phyloP scores from a whole-genome alignment of 2,113 vertebrate genomes.

The Sprattus sprattus region DNA sequence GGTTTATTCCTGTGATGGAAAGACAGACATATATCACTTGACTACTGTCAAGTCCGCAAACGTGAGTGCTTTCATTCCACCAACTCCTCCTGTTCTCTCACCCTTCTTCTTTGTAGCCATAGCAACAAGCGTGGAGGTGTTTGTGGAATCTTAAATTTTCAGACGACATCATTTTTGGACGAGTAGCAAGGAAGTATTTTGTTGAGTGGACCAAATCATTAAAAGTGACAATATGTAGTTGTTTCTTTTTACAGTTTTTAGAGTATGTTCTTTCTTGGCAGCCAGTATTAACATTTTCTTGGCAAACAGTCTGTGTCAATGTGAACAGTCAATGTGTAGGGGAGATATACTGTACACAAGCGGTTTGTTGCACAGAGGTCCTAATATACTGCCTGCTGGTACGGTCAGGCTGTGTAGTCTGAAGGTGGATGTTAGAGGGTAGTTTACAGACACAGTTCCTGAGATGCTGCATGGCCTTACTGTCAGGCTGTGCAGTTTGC shows the following conservation, averaged over 20 bases:
- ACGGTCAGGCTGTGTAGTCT: too few species aligned
- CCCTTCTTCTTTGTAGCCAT: slow-evolving; percentile 25
- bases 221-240: background rate
- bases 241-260: background rate
- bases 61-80: background rate
- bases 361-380: too few species aligned
- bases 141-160: background rate
- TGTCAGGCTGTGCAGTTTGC: too few species aligned
- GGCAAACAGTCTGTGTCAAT: too few species aligned
- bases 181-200: background rate
- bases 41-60: slow-evolving; percentile 4
- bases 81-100: slow-evolving; percentile 18
- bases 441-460: too few species aligned
- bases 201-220: background rate
- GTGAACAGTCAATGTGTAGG: too few species aligned
- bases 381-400: too few species aligned
- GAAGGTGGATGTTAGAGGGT: too few species aligned
- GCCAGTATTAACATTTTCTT: too few species aligned
- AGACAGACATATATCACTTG: slow-evolving; percentile 24
- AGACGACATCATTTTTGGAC: background rate
- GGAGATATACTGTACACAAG: too few species aligned
- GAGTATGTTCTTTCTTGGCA: too few species aligned
- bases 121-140: slow-evolving; percentile 13
- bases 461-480: too few species aligned
- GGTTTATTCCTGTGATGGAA: slow-evolving; percentile 9